A percentile compares a stretch with the other conserved stretches of the same genome.
These are phyloP conservation scores for Coilia nasus DNA, from an alignment of 2,797 vertebrate genomes.

Conservation along the genomic window DNA sequence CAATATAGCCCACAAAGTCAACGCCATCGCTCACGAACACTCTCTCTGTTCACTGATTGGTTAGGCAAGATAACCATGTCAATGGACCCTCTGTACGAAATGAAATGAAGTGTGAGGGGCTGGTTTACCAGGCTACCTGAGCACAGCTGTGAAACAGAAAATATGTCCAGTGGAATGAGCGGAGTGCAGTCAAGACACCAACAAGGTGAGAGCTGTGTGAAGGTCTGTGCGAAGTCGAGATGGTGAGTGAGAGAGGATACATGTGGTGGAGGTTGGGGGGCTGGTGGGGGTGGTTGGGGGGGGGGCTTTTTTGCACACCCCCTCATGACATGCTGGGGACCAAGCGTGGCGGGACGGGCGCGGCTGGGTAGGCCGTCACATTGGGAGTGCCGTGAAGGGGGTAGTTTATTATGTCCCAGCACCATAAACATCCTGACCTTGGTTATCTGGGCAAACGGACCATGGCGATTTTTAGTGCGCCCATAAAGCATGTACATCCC, in stretches of 20 bases:
- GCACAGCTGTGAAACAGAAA: background rate
- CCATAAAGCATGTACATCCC: conserved; percentile 80
- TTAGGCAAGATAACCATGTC: too few species aligned
- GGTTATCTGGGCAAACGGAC: conserved; percentile 80
- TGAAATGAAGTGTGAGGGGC: too few species aligned
- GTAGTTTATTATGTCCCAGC: conserved; percentile 81
- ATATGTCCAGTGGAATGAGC: background rate
- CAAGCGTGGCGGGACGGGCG: conserved; percentile 58
- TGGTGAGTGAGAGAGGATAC: background rate
- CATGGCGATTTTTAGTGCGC: conserved; percentile 79
- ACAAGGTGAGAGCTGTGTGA: background rate
- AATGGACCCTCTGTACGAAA: too few species aligned
- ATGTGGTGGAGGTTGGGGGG: background rate
- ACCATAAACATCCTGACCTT: conserved; percentile 83
- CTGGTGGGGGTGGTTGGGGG: background rate
- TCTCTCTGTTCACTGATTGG: too few species aligned
- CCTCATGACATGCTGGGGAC: conserved; percentile 40
- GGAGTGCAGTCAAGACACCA: background rate
- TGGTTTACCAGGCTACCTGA: too few species aligned
- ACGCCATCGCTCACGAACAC: too few species aligned
- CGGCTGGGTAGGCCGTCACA: conserved; percentile 71
- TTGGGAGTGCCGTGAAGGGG: conserved; percentile 68
- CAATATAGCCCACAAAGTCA: too few species aligned
- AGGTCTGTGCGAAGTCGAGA: background rate
- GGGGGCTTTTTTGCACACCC: too few species aligned